Evolutionary conservation across 1,140 invertebrate species (phyloP).

Genomic region (Apocrypta bakeri): DNA sequence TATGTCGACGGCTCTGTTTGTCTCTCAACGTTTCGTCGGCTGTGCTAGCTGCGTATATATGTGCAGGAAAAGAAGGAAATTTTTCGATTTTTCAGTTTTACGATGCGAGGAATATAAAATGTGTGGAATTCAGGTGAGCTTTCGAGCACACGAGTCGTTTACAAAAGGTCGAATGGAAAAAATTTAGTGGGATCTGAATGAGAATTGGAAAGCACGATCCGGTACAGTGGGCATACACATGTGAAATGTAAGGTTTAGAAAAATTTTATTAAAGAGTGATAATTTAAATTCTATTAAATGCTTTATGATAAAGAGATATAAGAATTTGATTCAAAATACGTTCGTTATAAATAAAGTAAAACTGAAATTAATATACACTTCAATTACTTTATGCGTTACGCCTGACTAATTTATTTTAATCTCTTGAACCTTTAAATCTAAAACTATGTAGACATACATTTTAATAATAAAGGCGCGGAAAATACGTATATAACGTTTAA

Average conservation of each 20-base stretch:
- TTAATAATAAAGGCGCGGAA: too few species aligned
- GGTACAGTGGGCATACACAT: background rate
- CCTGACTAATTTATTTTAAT: too few species aligned
- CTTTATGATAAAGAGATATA: too few species aligned
- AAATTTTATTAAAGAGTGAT: background rate
- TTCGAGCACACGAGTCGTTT: background rate
- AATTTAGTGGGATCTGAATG: background rate
- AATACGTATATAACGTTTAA: too few species aligned
- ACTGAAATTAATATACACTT: too few species aligned
- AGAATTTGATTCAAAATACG: too few species aligned
- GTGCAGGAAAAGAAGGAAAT: background rate
- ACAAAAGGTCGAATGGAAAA: background rate
- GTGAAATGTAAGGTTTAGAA: background rate
- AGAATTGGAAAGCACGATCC: background rate
- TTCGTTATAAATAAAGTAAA: too few species aligned
- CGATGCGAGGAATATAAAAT: background rate
- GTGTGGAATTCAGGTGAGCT: background rate
- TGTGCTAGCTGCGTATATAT: too few species aligned
- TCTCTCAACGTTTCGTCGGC: background rate
- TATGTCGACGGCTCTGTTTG: conserved; percentile 16
- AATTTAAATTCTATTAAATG: background rate
- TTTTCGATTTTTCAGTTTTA: background rate
- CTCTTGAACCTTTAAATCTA: too few species aligned
- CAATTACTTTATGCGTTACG: too few species aligned
- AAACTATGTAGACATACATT: too few species aligned